Conservation (phyloP, 2,888 invertebrate species). For the Tenodera sinensis region DNA sequence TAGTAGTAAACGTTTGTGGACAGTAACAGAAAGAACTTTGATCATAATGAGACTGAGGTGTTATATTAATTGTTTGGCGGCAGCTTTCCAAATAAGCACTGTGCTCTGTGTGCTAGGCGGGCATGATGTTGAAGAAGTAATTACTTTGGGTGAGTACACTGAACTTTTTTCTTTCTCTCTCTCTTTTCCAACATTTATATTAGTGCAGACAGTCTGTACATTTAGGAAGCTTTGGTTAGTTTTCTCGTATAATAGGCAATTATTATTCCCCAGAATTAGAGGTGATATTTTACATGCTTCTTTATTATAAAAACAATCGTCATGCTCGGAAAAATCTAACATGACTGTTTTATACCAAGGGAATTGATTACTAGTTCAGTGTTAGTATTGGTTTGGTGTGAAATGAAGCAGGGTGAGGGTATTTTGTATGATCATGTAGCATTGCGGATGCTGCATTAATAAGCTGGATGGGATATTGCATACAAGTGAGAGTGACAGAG, state of each 20-base stretch:
- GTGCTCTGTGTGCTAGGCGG: neutral
- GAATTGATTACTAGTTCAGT: no score
- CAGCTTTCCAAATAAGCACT: neutral
- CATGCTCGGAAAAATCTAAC: no score
- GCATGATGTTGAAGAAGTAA: slow-evolving; percentile 1
- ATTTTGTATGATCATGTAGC: neutral
- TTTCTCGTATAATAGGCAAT: no score
- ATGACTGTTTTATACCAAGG: no score
- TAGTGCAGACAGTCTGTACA: no score
- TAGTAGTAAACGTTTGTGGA: neutral
- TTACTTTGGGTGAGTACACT: slow-evolving; percentile 11
- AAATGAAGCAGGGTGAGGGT: no score
- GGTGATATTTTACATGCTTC: no score
- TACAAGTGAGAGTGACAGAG: slow-evolving; percentile 4
- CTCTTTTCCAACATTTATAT: no score
- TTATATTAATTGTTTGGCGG: slow-evolving; percentile 9
- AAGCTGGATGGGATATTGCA: neutral
- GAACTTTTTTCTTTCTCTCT: neutral
- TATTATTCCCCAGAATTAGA: no score
- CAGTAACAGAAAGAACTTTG: neutral
- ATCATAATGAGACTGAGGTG: slow-evolving; percentile 20
- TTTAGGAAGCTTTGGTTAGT: no score
- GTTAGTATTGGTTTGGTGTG: neutral
- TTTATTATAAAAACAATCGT: no score
- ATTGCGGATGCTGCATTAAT: neutral